phyloP scores from a whole-genome alignment of 1,140 invertebrate species.

The Drosophila littoralis region DNA sequence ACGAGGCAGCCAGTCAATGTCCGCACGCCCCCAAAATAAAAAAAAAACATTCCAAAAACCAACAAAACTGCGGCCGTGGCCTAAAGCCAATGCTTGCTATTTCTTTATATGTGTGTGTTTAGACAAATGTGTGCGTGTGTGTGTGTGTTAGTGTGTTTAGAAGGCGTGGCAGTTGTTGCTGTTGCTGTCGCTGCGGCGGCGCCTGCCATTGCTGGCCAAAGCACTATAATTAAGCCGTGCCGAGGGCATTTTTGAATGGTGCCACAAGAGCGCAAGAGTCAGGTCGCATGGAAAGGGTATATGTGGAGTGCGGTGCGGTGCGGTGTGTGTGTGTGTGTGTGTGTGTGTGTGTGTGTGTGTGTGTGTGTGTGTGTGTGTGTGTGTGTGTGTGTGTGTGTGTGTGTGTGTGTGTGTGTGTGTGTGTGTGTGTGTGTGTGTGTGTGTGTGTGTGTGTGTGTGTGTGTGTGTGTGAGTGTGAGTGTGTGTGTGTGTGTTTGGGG shows the following conservation, averaged over 20 bases:
- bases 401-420: slow-evolving; percentile 4
- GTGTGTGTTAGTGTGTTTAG: slow-evolving; percentile 62
- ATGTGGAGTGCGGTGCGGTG: neutral
- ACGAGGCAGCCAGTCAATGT: slow-evolving; percentile 26
- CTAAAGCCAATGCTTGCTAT: slow-evolving; percentile 62
- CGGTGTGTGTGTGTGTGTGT: too few species aligned
- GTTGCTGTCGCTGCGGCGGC: slow-evolving; percentile 54
- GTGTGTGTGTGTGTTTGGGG: slow-evolving; percentile 2
- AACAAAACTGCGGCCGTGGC: slow-evolving; percentile 62
- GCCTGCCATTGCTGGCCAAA: slow-evolving; percentile 74
- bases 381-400: neutral
- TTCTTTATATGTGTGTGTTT: too few species aligned
- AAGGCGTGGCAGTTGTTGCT: slow-evolving; percentile 60
- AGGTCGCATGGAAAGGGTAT: slow-evolving; percentile 16
- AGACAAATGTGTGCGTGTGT: neutral
- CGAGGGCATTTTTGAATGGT: slow-evolving; percentile 56
- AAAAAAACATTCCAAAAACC: slow-evolving; percentile 32
- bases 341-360: slow-evolving; percentile 6
- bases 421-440: neutral
- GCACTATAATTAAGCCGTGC: slow-evolving; percentile 81
- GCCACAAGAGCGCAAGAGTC: slow-evolving; percentile 34
- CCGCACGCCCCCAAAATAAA: slow-evolving; percentile 28
- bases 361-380: neutral
- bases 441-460: neutral
- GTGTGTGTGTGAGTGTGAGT: slow-evolving; percentile 3